Percentiles rank a stretch among this genome's conserved stretches.
These are phyloP conservation scores for Eilema sororculum DNA, from an alignment of 2,888 invertebrate species.

Conservation along the genomic window DNA sequence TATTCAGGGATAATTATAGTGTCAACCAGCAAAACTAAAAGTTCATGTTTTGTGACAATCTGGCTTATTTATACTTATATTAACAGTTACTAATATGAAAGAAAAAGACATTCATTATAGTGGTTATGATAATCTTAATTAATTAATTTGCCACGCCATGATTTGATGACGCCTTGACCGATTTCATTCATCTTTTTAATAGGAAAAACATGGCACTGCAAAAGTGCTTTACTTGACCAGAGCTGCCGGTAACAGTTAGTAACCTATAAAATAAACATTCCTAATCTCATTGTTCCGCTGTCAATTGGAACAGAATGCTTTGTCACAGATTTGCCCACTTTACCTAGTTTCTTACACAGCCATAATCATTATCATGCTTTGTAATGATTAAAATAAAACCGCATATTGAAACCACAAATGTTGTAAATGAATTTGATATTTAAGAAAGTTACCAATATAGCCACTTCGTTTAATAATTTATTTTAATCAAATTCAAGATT, in stretches of 20 bases:
- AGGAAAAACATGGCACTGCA: too few species aligned
- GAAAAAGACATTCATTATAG: too few species aligned
- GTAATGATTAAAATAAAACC: neutral
- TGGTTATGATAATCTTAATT: too few species aligned
- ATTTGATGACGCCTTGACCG: too few species aligned
- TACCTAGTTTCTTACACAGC: neutral
- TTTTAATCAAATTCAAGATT: neutral
- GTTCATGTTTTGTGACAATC: too few species aligned
- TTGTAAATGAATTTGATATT: neutral
- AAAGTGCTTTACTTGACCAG: too few species aligned
- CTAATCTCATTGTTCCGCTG: neutral
- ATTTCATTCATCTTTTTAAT: too few species aligned
- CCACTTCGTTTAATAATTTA: neutral
- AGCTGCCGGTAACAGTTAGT: neutral
- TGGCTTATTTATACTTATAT: too few species aligned
- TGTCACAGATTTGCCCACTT: slow-evolving; percentile 17
- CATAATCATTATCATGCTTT: slow-evolving; percentile 15
- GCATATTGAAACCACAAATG: neutral
- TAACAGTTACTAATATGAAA: too few species aligned
- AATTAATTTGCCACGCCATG: too few species aligned
- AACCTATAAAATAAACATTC: neutral
- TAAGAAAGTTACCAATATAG: neutral
- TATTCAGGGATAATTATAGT: too few species aligned
- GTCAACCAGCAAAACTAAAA: too few species aligned
- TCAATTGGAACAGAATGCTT: slow-evolving; percentile 27